Evolutionary conservation across 2,888 invertebrate species (phyloP), one percentile per base, ranked within the genome.

Genomic region (Stratiomys singularior): DNA sequence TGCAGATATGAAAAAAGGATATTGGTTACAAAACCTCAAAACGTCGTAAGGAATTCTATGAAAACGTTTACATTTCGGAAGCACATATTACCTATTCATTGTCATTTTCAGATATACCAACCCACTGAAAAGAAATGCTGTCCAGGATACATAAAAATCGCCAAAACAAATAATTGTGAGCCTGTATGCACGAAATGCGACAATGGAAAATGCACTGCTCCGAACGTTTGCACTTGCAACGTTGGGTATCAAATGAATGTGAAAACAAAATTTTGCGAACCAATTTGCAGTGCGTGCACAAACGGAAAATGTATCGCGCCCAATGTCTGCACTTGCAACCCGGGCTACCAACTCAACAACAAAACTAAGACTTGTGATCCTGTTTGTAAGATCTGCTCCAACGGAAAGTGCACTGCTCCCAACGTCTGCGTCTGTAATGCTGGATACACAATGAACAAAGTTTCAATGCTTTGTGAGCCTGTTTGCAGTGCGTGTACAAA

Each of bases 121-220:
- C n/a, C n/a, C n/a, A n/a, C n/a, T n/a, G n/a, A n/a, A n/a, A 69
- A 46, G 23, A 13, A 1, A 1, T 72, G 72, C 30, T 52, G 52
- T 18, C 4, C 4, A 9, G 72, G 72, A 1, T 72, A 28, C 18
- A n/a, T n/a, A 13, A 3, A 27, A 11, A 72, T 56, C 21, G 7
- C n/a, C 1, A 15, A 27, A 11, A 72, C 27, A 0, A 72, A 72
- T 25, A 7, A 11, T 1, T 72, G 72, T 27, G 72, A 72, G 2
- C 72, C 72, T 9, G 30, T 72, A n/a, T 72, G 72, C 21, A 56
- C 15, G 4, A 56, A 56, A 5, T 74, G 74, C 74, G 1, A 21
- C 11, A 58, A 74, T 15, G 74, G 74, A 1, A 60, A 15, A n/a
- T 74, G 74, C 37, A 74, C 58, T 1, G 74, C 74, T 25, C 74